Evolutionary conservation across 2,113 vertebrate species (phyloP), one percentile per base, ranked within the genome.

Genomic region (Lonchura striata): DNA sequence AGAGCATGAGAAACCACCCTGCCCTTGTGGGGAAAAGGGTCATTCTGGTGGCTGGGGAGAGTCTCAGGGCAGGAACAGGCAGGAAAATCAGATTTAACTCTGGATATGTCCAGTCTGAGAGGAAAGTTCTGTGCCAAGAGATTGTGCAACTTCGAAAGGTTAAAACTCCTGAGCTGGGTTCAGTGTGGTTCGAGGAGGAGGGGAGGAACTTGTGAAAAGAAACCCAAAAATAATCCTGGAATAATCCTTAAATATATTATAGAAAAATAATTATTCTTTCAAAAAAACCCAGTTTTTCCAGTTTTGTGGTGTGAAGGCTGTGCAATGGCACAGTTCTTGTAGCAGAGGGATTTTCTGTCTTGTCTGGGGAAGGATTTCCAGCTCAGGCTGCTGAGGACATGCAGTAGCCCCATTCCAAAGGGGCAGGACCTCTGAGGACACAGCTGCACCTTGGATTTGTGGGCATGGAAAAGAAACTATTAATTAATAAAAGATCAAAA

Each of bases 261-360:
- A 25, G 5, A 59, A 59, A 59, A 12, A 25, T 25, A 57, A 35
- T 41, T 17, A 57, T 49, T 42, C 42, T 30, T 25, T 6, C 17
- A 37, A 22, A 49, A 22, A 49, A 22, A 9, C 1, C 11, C 1
- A 9, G 1, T 10, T 56, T 82, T 78, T 41, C 0, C 2, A 41
- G 47, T 59, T 78, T 90, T 56, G 11, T 8, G 3, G 25, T 46
- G n/a, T 7, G 19, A 9, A 42, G 50, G 66, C 42, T 57, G 66
- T 13, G n/a, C 66, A 42, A 13, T 57, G 27, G 15, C 24, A 15
- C 9, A 25, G 66, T 52, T 61, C 50, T 69, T 19, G 75, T 10
- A 44, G 10, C 17, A 49, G 47, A 50, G 46, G 0, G 2, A 86
- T 50, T 92, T 0, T 0, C 35, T 30, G 50, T 23, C 47, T 10